phyloP scores from a whole-genome alignment of 2,113 vertebrate genomes.

The Psephotus haematonotus region DNA sequence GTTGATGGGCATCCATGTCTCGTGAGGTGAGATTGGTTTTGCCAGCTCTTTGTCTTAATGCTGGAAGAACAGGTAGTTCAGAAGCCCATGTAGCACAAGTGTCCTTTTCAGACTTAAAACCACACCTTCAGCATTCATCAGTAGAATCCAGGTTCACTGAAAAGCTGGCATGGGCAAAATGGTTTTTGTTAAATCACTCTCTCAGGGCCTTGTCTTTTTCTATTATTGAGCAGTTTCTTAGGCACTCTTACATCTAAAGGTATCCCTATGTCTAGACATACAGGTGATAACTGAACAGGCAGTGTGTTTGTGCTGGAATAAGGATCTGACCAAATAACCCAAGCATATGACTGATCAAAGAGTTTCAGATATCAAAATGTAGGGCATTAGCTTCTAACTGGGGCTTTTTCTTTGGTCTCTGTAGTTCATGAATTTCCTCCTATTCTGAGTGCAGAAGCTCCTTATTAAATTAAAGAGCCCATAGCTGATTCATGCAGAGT shows the following conservation, averaged over 20 bases:
- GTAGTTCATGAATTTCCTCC: background rate
- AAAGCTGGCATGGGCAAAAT: background rate
- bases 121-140: background rate
- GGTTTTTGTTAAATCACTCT: background rate
- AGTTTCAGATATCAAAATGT: background rate
- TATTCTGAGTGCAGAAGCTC: background rate
- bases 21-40: background rate
- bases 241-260: background rate
- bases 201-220: background rate
- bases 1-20: rapidly evolving
- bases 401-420: background rate
- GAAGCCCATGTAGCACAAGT: rapidly evolving
- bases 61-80: background rate
- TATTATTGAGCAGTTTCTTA: background rate
- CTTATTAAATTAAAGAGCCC: background rate
- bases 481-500: background rate
- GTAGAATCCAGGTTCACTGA: background rate
- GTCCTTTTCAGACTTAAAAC: background rate
- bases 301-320: background rate
- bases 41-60: rapidly evolving
- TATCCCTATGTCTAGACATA: background rate
- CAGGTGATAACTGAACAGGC: background rate
- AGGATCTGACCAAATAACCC: background rate
- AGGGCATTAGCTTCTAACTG: background rate
- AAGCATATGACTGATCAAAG: background rate